These are phyloP conservation scores for Leucosticte australis DNA, from an alignment of 2,113 vertebrate species.

Conservation along the genomic window DNA sequence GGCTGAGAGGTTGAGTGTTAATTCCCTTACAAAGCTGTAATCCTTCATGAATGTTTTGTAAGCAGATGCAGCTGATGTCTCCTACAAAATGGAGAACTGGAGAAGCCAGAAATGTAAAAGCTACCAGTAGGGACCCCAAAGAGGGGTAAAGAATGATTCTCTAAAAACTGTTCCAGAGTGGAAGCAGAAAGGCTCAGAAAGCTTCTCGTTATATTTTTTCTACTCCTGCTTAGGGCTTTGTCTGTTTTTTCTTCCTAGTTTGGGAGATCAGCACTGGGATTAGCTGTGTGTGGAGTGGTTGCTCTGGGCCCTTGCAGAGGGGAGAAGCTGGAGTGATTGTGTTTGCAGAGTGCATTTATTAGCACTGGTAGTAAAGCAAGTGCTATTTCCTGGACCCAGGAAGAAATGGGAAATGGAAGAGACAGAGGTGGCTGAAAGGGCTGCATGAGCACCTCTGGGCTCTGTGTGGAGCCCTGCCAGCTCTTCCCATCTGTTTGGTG, in stretches of 20 bases:
- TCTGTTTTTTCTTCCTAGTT: background rate
- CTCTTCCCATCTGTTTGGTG: background rate
- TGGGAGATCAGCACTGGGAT: background rate
- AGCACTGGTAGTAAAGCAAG: background rate
- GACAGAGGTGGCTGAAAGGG: background rate
- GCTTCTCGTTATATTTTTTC: background rate
- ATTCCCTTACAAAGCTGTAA: slow-evolving; percentile 32
- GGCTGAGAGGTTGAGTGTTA: slow-evolving; percentile 4
- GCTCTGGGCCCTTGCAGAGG: background rate
- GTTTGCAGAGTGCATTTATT: background rate
- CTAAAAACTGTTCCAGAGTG: background rate
- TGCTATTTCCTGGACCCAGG: background rate
- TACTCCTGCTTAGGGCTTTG: background rate
- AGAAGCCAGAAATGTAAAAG: background rate
- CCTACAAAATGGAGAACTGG: background rate
- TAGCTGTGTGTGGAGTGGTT: background rate
- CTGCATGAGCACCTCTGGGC: background rate
- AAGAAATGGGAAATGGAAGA: background rate
- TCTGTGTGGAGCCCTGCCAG: background rate
- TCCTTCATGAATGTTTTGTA: background rate
- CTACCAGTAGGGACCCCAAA: background rate
- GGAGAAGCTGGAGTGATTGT: background rate
- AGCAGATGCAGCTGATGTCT: background rate
- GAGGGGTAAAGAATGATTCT: background rate
- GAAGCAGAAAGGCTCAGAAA: background rate